These are phyloP conservation scores for Dysdera silvatica DNA, from an alignment of 1,140 invertebrate species.

Conservation along the genomic window DNA sequence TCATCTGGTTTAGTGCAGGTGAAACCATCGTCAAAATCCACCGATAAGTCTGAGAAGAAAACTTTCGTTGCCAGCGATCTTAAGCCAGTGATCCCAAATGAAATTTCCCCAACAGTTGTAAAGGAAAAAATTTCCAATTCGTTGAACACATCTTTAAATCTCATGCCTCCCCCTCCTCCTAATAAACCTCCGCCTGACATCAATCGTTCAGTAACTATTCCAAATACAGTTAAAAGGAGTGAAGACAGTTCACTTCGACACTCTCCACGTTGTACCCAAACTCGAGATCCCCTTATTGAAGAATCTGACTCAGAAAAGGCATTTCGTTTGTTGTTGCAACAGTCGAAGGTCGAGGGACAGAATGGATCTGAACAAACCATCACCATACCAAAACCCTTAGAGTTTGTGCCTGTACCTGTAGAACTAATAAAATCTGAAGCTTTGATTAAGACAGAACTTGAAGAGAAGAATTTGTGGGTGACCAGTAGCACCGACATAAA, in stretches of 20 bases:
- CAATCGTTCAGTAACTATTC: background rate
- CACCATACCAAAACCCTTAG: background rate
- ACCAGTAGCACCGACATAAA: slow-evolving; percentile 27
- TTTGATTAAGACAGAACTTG: slow-evolving; percentile 7
- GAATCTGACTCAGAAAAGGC: slow-evolving; percentile 20
- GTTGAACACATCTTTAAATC: slow-evolving; percentile 5
- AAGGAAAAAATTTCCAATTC: slow-evolving; percentile 15
- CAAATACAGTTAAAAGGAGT: slow-evolving; percentile 11
- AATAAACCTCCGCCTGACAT: slow-evolving; percentile 12
- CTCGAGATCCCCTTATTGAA: slow-evolving; percentile 3
- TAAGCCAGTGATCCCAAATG: no score
- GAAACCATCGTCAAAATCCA: slow-evolving; percentile 11
- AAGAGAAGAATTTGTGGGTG: slow-evolving; percentile 21
- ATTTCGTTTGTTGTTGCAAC: slow-evolving; percentile 12
- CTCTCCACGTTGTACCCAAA: slow-evolving; percentile 23
- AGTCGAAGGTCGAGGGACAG: slow-evolving; percentile 13
- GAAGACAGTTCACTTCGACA: slow-evolving; percentile 20
- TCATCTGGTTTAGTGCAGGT: slow-evolving; percentile 18
- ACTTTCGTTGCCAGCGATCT: background rate
- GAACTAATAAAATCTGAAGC: slow-evolving; percentile 12
- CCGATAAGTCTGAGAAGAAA: slow-evolving; percentile 22
- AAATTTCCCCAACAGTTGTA: background rate
- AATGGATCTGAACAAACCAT: slow-evolving; percentile 19
- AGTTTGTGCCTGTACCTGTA: slow-evolving; percentile 6
- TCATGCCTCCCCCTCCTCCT: slow-evolving; percentile 24